Evolutionary conservation across 2,113 vertebrate species (phyloP).

Genomic region (Psittacus erithacus): DNA sequence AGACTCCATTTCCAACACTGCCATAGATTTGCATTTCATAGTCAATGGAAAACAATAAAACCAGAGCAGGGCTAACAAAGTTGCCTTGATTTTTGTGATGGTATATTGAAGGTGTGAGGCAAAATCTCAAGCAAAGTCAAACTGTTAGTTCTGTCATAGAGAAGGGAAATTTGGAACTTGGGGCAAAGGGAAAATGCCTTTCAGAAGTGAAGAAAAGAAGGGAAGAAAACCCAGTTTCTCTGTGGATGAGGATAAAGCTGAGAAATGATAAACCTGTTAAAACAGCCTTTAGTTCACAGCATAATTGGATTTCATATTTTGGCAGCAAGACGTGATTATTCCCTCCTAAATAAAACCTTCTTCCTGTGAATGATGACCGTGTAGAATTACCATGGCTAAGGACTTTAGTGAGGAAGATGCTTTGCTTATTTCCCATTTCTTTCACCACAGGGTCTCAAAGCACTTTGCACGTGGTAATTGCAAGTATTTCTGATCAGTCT

Average conservation of each 20-base stretch:
- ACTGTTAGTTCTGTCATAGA: not conserved
- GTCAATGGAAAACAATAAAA: not conserved
- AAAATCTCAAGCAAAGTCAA: not conserved
- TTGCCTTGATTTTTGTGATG: not conserved
- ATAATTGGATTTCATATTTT: slow-evolving; percentile 72
- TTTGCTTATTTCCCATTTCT: slow-evolving; percentile 8
- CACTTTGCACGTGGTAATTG: not conserved
- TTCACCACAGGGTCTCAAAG: not conserved
- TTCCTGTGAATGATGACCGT: slow-evolving; percentile 60
- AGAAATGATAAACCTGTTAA: slow-evolving; percentile 52
- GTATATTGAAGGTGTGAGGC: not conserved
- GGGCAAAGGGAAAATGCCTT: not conserved
- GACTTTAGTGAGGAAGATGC: slow-evolving; percentile 48
- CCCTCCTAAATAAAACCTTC: slow-evolving; percentile 52
- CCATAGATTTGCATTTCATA: not conserved
- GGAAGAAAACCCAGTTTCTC: not conserved
- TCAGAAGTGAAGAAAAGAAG: not conserved
- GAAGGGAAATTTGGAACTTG: not conserved
- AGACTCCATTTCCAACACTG: not conserved
- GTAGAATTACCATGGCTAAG: slow-evolving; percentile 68
- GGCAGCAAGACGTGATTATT: slow-evolving; percentile 63
- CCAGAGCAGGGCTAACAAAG: not conserved
- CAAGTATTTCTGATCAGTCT: not conserved
- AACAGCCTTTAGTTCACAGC: slow-evolving; percentile 57
- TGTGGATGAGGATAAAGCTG: slow-evolving; percentile 37